Base-by-base conservation (phyloP, 2,113 vertebrate species). In the Tympanuchus pallidicinctus region DNA sequence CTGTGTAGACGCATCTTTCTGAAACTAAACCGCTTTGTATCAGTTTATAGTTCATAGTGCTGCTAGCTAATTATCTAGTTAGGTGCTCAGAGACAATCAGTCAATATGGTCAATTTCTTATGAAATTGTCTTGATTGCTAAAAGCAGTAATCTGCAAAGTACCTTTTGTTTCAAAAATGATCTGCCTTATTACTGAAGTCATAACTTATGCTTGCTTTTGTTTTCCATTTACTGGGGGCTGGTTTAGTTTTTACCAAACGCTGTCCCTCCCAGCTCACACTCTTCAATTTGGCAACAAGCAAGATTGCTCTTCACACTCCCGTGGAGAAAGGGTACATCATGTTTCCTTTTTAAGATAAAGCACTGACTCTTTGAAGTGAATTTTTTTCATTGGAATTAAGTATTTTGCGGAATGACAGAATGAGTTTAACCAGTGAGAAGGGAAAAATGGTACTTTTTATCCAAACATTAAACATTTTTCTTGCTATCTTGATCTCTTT, bases 301-400 rank as follows among this genome's bases (percentile, higher is more conserved):
- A 71, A 61, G 65, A 69, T 90, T 78, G 22, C 20, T 76, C 11
- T 91, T 94, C 92, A 47, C 66, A 90, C 30, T 94, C 24, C 60
- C 61, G 52, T 57, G 15, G 82, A 93, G 90, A 85, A 86, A 59
- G 34, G 38, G 63, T 93, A 34, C 22, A 90, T 89, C 20, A 80
- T 91, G 80, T 93, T 96, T 91, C 34, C 76, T 80, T 88, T 80
- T 86, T 57, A 71, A 90, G 76, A 92, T 93, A 94, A 76, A 57
- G 69, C 43, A 57, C 28, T 40, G 67, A 52, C 43, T 72, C 70
- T 90, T 81, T 84, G 90, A 96, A 86, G 73, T 92, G 47, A 78
- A 78, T 79, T 17, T 16, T 36, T 72, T 81, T 90, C 15, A 52
- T 52, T 78, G 43, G 59, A 93, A 82, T 90, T 67, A 84, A 82